These are phyloP conservation scores for Caenorhabditis parvicauda DNA, from an alignment of 2,888 invertebrate genomes.

Conservation along the genomic window DNA sequence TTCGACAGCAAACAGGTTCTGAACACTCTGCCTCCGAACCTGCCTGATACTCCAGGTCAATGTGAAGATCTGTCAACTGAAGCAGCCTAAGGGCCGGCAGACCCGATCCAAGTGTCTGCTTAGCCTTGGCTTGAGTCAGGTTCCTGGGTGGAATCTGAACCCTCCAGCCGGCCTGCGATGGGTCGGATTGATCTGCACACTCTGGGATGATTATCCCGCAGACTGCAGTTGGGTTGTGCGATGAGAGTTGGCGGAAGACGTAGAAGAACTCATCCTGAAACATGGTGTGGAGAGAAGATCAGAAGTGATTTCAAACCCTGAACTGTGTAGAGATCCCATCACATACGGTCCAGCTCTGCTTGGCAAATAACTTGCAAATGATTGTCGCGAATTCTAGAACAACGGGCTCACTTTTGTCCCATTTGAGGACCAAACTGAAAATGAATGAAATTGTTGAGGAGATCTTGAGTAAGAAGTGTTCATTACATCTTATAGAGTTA, in stretches of 20 bases:
- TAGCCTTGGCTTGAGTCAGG: too few relatives aligned
- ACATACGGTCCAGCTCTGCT: slow-evolving; percentile 51
- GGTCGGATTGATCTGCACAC: slow-evolving; percentile 67
- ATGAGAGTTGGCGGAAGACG: slow-evolving; percentile 48
- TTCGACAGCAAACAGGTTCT: slow-evolving; percentile 85
- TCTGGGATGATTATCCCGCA: slow-evolving; percentile 54
- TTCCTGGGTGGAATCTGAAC: slow-evolving; percentile 33
- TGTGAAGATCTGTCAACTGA: slow-evolving; percentile 92
- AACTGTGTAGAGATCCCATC: slow-evolving; percentile 59
- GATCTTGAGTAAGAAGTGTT: too few relatives aligned
- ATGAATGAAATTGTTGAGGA: neutral
- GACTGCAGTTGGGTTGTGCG: slow-evolving; percentile 42
- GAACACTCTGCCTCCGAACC: slow-evolving; percentile 85
- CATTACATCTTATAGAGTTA: too few relatives aligned
- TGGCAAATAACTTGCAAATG: slow-evolving; percentile 51
- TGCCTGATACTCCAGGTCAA: slow-evolving; percentile 86
- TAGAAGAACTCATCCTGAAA: slow-evolving; percentile 59
- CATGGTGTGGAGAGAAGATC: too few relatives aligned
- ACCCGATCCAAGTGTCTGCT: too few relatives aligned
- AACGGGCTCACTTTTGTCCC: slow-evolving; percentile 44
- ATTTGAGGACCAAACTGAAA: slow-evolving; percentile 34
- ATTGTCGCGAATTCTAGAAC: slow-evolving; percentile 47
- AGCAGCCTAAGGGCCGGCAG: slow-evolving; percentile 66
- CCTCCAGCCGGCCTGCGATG: slow-evolving; percentile 53
- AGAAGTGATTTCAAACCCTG: slow-evolving; percentile 22